phyloP scores from a whole-genome alignment of 2,888 invertebrate species.

The Cheilosia variabilis region DNA sequence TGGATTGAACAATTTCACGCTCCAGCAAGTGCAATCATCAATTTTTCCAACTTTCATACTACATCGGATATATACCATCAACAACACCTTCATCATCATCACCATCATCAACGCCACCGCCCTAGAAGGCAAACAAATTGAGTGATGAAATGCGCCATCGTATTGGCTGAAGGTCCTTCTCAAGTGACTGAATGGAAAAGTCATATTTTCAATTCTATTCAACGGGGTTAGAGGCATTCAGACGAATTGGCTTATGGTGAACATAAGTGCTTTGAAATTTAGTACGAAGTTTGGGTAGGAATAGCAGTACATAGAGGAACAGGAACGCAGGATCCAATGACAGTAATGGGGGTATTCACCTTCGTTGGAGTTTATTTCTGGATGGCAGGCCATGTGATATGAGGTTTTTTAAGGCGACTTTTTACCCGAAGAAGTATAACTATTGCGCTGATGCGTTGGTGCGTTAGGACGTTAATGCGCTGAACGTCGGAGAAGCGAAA shows the following conservation, averaged over 20 bases:
- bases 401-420: too few species aligned
- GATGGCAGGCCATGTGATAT: too few species aligned
- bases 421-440: too few species aligned
- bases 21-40: constrained; percentile 62
- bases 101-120: background rate
- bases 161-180: constrained; percentile 23
- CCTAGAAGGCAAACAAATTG: constrained; percentile 24
- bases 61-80: background rate
- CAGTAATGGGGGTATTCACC: too few species aligned
- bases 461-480: too few species aligned
- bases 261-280: background rate
- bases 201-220: constrained; percentile 25
- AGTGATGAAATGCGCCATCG: constrained; percentile 34
- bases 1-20: constrained; percentile 61
- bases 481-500: too few species aligned
- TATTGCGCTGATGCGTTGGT: too few species aligned
- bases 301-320: too few species aligned
- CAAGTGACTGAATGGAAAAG: constrained; percentile 27
- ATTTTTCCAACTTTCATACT: constrained; percentile 22
- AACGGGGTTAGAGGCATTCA: background rate
- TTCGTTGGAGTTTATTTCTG: too few species aligned
- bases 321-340: too few species aligned
- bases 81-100: background rate
- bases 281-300: too few species aligned
- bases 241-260: constrained; percentile 16